Percentiles rank a stretch among this genome's conserved stretches.
phyloP scores from a whole-genome alignment of 2,113 vertebrate species.

The Cisticola juncidis region DNA sequence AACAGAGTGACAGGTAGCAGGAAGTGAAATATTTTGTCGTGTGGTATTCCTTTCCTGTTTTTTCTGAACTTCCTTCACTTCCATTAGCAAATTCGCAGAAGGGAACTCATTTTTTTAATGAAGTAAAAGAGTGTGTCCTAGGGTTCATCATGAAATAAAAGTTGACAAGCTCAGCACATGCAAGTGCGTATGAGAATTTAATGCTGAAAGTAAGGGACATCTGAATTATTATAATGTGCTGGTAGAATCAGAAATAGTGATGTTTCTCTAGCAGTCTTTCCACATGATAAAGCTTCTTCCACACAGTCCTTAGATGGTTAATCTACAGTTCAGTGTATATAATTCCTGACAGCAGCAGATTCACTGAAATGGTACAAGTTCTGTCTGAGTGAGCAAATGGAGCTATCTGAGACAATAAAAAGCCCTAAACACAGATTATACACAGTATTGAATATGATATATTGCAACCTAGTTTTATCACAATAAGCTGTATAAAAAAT shows the following conservation, averaged over 20 bases:
- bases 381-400: conserved; percentile 45
- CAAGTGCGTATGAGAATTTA: background rate
- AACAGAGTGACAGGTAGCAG: background rate
- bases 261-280: background rate
- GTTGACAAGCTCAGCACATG: background rate
- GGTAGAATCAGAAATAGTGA: background rate
- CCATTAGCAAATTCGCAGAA: conserved; percentile 7
- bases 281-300: background rate
- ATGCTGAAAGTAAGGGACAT: background rate
- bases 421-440: conserved; percentile 22
- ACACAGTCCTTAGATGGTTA: background rate
- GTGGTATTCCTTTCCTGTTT: background rate
- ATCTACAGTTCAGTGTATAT: background rate
- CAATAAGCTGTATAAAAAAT: background rate
- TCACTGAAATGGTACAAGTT: background rate
- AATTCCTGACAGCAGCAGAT: conserved; percentile 5
- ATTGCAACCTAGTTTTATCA: conserved; percentile 1
- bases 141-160: conserved; percentile 14
- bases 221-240: background rate
- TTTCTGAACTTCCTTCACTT: conserved; percentile 2
- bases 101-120: background rate
- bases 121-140: conserved; percentile 45
- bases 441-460: background rate
- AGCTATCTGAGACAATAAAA: conserved; percentile 30
- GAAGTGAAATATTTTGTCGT: background rate